These are phyloP conservation scores for Melierax canorus DNA, from an alignment of 2,113 vertebrate genomes.

Conservation along the genomic window DNA sequence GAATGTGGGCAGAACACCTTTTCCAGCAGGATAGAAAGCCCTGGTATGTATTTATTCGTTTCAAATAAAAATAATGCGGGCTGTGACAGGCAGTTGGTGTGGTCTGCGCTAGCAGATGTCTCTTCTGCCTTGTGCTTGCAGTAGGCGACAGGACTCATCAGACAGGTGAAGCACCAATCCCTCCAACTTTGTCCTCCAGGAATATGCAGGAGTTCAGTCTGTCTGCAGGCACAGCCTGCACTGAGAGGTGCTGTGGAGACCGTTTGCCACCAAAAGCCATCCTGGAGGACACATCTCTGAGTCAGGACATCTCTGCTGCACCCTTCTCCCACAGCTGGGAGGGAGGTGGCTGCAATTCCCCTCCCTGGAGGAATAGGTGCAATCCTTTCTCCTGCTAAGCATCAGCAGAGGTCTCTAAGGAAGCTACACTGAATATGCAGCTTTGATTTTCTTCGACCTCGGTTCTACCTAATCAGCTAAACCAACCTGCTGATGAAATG, in stretches of 20 bases:
- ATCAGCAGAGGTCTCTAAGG: neutral
- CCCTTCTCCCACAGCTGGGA: neutral
- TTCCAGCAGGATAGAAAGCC: neutral
- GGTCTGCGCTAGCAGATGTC: neutral
- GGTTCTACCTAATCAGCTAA: neutral
- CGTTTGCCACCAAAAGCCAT: neutral
- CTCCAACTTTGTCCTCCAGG: neutral
- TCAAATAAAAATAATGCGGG: neutral
- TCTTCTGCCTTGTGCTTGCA: neutral
- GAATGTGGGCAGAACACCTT: neutral
- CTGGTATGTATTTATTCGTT: neutral
- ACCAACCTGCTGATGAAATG: neutral
- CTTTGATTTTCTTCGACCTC: neutral
- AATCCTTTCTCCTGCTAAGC: neutral
- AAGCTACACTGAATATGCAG: neutral
- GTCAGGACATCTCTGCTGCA: rapidly evolving
- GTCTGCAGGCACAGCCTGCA: neutral
- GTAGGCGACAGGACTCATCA: neutral
- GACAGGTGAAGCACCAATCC: neutral
- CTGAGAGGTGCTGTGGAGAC: neutral
- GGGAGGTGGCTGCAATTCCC: neutral
- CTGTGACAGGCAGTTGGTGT: neutral
- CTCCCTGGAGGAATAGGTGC: neutral
- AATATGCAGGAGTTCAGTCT: neutral
- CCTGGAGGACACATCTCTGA: neutral